These are phyloP conservation scores for Siphamia tubifer DNA, from an alignment of 2,113 vertebrate genomes.

Conservation along the genomic window DNA sequence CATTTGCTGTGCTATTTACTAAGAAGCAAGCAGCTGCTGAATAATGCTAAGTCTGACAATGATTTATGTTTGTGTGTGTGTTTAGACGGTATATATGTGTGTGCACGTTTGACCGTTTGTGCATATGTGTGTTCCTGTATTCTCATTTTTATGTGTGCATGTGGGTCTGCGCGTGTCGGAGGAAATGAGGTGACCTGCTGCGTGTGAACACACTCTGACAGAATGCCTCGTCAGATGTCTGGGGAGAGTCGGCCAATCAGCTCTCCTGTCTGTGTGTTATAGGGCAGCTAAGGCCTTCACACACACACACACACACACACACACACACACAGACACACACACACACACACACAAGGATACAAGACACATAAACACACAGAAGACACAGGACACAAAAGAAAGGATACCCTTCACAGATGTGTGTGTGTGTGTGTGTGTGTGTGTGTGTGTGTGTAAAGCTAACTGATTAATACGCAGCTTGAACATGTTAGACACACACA, in stretches of 20 bases:
- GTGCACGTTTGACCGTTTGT: not conserved
- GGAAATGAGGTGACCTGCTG: conserved; percentile 60
- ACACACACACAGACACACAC: conserved; percentile 6
- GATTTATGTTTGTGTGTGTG: conserved; percentile 34
- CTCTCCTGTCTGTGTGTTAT: conserved; percentile 44
- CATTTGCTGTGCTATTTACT: conserved; percentile 13
- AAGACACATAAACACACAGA: not conserved
- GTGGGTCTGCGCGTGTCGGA: not conserved
- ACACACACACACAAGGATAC: not conserved
- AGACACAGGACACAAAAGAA: conserved; percentile 6
- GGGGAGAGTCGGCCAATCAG: conserved; percentile 46
- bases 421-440: not conserved
- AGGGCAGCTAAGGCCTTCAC: not conserved
- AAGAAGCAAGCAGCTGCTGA: conserved; percentile 40
- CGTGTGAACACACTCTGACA: conserved; percentile 48
- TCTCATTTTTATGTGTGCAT: not conserved
- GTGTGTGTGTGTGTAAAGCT: not conserved
- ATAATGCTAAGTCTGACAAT: conserved; percentile 54
- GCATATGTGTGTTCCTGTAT: conserved; percentile 9
- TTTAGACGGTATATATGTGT: not conserved
- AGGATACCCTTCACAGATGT: not conserved
- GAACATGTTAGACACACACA: not conserved
- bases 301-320: not conserved
- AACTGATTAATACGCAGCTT: conserved; percentile 10
- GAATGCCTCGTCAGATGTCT: conserved; percentile 65